Evolutionary conservation across 1,140 invertebrate species (phyloP), one percentile per base, ranked within the genome.

Genomic region (Heterodera schachtii): DNA sequence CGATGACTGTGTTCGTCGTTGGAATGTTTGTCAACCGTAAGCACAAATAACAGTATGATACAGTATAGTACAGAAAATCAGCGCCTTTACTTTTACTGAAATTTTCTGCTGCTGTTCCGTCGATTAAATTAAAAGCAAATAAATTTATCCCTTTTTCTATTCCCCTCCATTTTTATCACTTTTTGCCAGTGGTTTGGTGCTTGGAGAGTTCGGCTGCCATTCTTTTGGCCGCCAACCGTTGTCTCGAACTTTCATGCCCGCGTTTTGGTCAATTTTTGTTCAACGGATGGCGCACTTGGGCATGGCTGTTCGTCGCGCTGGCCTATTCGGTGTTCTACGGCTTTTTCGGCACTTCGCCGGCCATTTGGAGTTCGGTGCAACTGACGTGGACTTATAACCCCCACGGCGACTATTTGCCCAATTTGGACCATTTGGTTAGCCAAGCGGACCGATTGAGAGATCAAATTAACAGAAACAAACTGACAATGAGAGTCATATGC

Each of bases 11-110:
- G 6, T 19, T 44, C 31, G 31, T 70, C 31, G 52, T 49, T 8
- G 74, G 74, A 49, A 60, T 75, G 74, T 70, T 70, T 47, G 74
- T 46, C 69, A 71, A 43, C 21, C 41, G 69, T 71, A 46, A 71
- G 69, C 31, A 16, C 9, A 41, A n/a, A n/a, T n/a, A n/a, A n/a
- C n/a, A n/a, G n/a, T n/a, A n/a, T n/a, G n/a, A n/a, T n/a, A n/a
- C n/a, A n/a, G n/a, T n/a, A n/a, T n/a, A n/a, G n/a, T n/a, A n/a
- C n/a, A n/a, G n/a, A n/a, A n/a, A n/a, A n/a, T n/a, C n/a, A n/a
- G n/a, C n/a, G n/a, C n/a, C n/a, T n/a, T n/a, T n/a, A n/a, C n/a
- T n/a, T n/a, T n/a, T n/a, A n/a, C n/a, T n/a, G n/a, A n/a, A n/a
- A n/a, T n/a, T n/a, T n/a, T n/a, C n/a, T n/a, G n/a, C n/a, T n/a